A percentile compares a stretch with the other conserved stretches of the same genome.
Evolutionary conservation across 2,888 invertebrate species (phyloP).

Genomic region (Hypomecis punctinalis): DNA sequence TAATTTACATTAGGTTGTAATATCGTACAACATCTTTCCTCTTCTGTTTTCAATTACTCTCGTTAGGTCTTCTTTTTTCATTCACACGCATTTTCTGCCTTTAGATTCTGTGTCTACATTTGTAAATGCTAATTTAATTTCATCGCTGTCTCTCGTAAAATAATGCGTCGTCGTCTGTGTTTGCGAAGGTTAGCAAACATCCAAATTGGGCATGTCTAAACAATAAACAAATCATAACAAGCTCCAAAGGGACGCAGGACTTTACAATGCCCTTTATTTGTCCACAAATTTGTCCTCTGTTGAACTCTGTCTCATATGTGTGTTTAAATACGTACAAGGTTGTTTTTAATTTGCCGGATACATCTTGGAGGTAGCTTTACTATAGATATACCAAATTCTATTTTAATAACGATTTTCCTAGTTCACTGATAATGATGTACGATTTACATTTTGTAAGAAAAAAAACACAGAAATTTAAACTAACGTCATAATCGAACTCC

Average conservation of each 20-base stretch:
- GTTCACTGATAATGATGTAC: no score
- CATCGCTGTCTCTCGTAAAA: conserved; percentile 25
- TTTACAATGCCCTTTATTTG: conserved; percentile 61
- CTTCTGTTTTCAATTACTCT: no score
- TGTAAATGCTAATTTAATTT: conserved; percentile 23
- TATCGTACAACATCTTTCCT: no score
- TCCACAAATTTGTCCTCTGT: conserved; percentile 54
- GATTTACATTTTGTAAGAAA: no score
- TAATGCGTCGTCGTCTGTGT: conserved; percentile 32
- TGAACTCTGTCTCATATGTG: conserved; percentile 46
- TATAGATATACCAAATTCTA: neutral
- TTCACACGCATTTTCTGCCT: no score
- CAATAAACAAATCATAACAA: conserved; percentile 75
- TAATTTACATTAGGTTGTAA: no score
- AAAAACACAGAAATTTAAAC: no score
- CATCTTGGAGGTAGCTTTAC: neutral
- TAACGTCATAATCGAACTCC: no score
- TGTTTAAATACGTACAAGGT: conserved; percentile 31
- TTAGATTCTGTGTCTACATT: neutral
- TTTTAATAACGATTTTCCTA: neutral
- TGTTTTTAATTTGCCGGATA: neutral
- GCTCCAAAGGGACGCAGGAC: conserved; percentile 62
- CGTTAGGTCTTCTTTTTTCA: no score
- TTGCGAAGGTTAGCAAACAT: conserved; percentile 63
- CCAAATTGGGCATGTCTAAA: conserved; percentile 71